phyloP scores from a whole-genome alignment of 1,140 invertebrate species.

The Carposina sasakii region DNA sequence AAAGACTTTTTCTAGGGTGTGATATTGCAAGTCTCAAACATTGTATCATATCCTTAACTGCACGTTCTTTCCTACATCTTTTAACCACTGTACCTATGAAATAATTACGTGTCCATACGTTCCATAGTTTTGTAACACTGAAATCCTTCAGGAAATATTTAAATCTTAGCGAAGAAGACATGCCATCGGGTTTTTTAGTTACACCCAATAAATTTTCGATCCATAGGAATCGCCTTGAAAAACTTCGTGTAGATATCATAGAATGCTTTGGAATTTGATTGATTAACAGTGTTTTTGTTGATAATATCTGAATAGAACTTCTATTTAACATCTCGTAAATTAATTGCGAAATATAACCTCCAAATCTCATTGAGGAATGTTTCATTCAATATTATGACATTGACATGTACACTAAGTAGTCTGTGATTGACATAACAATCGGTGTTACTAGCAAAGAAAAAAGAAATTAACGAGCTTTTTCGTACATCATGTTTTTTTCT shows the following conservation, averaged over 20 bases:
- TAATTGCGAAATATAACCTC: conserved; percentile 50
- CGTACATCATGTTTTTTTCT: too few relatives aligned
- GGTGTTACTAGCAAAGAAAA: too few relatives aligned
- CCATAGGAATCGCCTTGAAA: conserved; percentile 23
- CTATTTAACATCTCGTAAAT: conserved; percentile 38
- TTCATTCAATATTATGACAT: too few relatives aligned
- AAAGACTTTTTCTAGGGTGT: conserved; percentile 40
- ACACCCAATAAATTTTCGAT: conserved; percentile 17
- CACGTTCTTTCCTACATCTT: conserved; percentile 41
- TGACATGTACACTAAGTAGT: too few relatives aligned
- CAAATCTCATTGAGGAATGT: too few relatives aligned
- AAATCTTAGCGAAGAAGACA: conserved; percentile 27
- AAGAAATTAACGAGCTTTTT: too few relatives aligned
- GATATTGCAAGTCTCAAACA: conserved; percentile 32
- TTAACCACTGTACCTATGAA: conserved; percentile 42
- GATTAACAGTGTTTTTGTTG: conserved; percentile 16
- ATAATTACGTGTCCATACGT: conserved; percentile 44
- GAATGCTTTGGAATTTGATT: conserved; percentile 19
- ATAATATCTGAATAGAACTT: conserved; percentile 35
- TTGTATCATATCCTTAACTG: conserved; percentile 46
- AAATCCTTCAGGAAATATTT: conserved; percentile 36
- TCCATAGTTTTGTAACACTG: conserved; percentile 41
- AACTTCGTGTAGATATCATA: conserved; percentile 14
- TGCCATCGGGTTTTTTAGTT: conserved; percentile 13
- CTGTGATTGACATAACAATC: too few relatives aligned